phyloP scores from a whole-genome alignment of 2,797 vertebrate species.

The Emys orbicularis region DNA sequence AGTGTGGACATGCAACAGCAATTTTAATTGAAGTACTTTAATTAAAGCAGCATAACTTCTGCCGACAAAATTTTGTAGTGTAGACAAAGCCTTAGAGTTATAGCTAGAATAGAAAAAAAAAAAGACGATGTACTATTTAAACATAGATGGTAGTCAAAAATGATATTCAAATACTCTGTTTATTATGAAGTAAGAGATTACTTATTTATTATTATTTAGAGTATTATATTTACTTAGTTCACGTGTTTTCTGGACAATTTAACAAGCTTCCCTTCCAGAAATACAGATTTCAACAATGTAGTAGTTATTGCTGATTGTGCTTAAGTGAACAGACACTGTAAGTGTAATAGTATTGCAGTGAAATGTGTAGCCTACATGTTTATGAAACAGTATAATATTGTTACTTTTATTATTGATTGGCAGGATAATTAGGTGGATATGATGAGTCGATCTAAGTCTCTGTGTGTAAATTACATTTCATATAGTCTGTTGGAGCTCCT shows the following conservation, averaged over 20 bases:
- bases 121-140: neutral
- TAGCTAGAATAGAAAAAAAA: rapidly evolving
- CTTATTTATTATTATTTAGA: neutral
- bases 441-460: rapidly evolving
- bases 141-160: neutral
- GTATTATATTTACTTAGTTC: neutral
- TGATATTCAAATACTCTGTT: neutral
- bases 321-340: neutral
- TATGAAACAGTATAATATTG: neutral
- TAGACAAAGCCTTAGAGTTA: neutral
- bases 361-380: rapidly evolving
- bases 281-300: neutral
- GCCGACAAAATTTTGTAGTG: no score
- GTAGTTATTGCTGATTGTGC: neutral
- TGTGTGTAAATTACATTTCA: constrained; percentile 4
- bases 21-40: no score
- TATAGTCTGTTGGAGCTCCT: constrained; percentile 56
- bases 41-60: no score
- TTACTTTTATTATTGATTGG: neutral
- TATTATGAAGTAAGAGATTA: neutral
- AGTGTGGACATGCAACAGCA: no score
- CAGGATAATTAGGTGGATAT: neutral
- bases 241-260: neutral
- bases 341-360: neutral
- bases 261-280: neutral